Evolutionary conservation across 1,140 invertebrate genomes (phyloP).

Genomic region (Sycobia sp.): DNA sequence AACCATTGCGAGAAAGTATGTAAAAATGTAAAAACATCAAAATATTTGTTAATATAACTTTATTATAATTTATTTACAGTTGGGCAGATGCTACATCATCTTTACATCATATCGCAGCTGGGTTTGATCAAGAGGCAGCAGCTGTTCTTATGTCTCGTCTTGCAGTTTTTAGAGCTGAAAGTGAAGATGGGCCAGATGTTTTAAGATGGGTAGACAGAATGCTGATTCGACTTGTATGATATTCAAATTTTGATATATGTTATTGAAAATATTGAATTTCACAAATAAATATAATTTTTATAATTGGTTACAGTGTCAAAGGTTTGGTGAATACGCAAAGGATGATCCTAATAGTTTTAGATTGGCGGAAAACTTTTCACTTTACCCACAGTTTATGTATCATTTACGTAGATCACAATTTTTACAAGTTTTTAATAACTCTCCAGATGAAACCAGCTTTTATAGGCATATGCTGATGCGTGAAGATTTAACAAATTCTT

Average conservation of each 20-base stretch:
- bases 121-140: slow-evolving; percentile 97
- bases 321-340: slow-evolving; percentile 97
- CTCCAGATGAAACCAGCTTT: slow-evolving; percentile 99
- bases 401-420: slow-evolving; percentile 98
- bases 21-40: slow-evolving; percentile 40
- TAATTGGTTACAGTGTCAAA: slow-evolving; percentile 84
- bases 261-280: not conserved
- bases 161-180: slow-evolving; percentile 94
- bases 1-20: slow-evolving; percentile 92
- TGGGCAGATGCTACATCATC: slow-evolving; percentile 84
- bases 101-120: slow-evolving; percentile 82
- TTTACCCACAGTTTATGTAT: slow-evolving; percentile 99
- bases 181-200: slow-evolving; percentile 95
- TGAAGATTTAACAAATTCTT: slow-evolving; percentile 95
- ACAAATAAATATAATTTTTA: slow-evolving; percentile 21
- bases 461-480: slow-evolving; percentile 97
- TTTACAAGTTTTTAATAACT: slow-evolving; percentile 99
- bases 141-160: slow-evolving; percentile 97
- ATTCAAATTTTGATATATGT: not conserved
- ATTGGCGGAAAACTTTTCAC: slow-evolving; percentile 93
- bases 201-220: slow-evolving; percentile 98
- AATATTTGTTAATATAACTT: too few relatives aligned
- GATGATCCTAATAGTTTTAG: slow-evolving; percentile 97
- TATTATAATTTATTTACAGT: slow-evolving; percentile 54
- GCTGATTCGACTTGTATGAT: slow-evolving; percentile 89